Conservation (phyloP, 1,140 invertebrate genomes). For the Sarcophaga peregrina region DNA sequence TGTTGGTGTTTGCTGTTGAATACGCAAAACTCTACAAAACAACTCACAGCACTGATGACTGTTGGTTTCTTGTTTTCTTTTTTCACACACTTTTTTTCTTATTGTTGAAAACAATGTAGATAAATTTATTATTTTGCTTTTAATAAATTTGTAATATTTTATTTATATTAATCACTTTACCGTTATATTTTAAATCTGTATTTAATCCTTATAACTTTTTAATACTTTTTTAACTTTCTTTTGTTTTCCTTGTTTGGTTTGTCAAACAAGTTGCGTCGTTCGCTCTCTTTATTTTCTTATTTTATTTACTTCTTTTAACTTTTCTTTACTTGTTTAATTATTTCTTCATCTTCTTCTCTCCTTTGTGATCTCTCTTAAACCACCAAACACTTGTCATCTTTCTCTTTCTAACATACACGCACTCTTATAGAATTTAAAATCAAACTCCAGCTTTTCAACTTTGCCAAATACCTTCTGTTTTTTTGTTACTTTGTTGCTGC, state of each 20-base stretch:
- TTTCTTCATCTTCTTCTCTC: constrained; percentile 14
- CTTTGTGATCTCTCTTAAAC: background rate
- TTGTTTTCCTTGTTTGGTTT: background rate
- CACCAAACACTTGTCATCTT: constrained; percentile 9
- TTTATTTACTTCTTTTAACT: too few relatives aligned
- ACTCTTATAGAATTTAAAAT: background rate
- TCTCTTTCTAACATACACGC: constrained; percentile 3
- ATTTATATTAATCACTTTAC: too few relatives aligned
- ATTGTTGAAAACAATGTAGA: too few relatives aligned
- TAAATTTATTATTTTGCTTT: too few relatives aligned
- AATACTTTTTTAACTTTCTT: background rate
- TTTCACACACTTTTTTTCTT: too few relatives aligned
- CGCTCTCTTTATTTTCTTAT: background rate
- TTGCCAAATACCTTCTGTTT: background rate
- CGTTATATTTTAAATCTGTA: too few relatives aligned
- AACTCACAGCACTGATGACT: too few relatives aligned
- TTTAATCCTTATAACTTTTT: background rate
- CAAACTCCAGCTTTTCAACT: constrained; percentile 13
- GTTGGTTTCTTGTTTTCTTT: too few relatives aligned
- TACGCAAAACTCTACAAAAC: too few relatives aligned
- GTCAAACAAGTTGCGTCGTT: constrained; percentile 24
- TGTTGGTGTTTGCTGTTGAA: too few relatives aligned
- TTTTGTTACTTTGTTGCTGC: background rate
- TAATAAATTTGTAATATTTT: too few relatives aligned
- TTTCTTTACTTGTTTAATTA: background rate